Evolutionary conservation across 1,140 invertebrate species (phyloP).

Genomic region (Drosophila chauvacae): DNA sequence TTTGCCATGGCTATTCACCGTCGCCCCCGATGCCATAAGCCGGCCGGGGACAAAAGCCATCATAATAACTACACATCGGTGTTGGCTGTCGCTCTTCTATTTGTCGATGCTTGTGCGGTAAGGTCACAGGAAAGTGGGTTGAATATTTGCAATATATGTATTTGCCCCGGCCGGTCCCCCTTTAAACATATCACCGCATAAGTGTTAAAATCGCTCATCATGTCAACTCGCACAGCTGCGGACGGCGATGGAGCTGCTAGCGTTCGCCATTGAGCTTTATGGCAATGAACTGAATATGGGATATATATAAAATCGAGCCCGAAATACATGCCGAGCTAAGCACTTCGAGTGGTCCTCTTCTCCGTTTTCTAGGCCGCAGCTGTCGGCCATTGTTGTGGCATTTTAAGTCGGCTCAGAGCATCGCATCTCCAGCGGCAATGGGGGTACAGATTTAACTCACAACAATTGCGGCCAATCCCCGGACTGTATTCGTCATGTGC

Average conservation of each 20-base stretch:
- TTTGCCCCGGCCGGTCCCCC: slow-evolving; percentile 17
- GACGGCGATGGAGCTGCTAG: slow-evolving; percentile 8
- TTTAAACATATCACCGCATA: slow-evolving; percentile 72
- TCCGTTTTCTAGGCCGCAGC: slow-evolving; percentile 60
- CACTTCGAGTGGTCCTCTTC: slow-evolving; percentile 40
- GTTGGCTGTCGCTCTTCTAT: slow-evolving; percentile 33
- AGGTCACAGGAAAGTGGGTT: slow-evolving; percentile 67
- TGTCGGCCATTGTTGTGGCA: slow-evolving; percentile 74
- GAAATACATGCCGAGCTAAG: slow-evolving; percentile 63
- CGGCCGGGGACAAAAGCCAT: slow-evolving; percentile 59
- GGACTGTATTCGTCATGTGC: slow-evolving; percentile 29
- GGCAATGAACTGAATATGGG: slow-evolving; percentile 34
- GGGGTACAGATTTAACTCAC: slow-evolving; percentile 47
- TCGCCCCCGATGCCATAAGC: slow-evolving; percentile 48
- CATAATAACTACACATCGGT: slow-evolving; percentile 66
- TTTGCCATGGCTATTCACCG: slow-evolving; percentile 9
- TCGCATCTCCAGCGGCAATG: slow-evolving; percentile 44
- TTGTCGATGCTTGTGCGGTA: slow-evolving; percentile 33
- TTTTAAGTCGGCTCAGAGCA: slow-evolving; percentile 70
- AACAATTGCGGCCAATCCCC: slow-evolving; percentile 64
- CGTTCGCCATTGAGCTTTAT: slow-evolving; percentile 66
- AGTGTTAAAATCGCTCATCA: slow-evolving; percentile 80
- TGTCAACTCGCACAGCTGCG: slow-evolving; percentile 67
- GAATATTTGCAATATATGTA: slow-evolving; percentile 75
- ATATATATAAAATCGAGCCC: slow-evolving; percentile 20